These are phyloP conservation scores for Holotrichia oblita DNA, from an alignment of 1,140 invertebrate species.

Conservation along the genomic window DNA sequence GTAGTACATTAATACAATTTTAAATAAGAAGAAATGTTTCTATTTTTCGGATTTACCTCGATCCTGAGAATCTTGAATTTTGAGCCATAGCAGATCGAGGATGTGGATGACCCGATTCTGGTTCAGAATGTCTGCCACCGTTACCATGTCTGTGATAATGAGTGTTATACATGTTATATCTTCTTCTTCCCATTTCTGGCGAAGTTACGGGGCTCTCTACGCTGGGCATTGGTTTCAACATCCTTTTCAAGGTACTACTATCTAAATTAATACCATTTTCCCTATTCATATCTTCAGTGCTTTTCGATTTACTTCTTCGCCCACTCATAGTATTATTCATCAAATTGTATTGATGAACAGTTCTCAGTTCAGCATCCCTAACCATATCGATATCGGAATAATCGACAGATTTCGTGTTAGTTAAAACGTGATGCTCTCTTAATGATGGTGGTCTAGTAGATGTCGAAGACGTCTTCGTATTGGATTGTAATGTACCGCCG, in stretches of 20 bases:
- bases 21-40: too few species aligned
- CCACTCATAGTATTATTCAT: slow-evolving; percentile 70
- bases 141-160: slow-evolving; percentile 66
- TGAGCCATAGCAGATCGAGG: slow-evolving; percentile 58
- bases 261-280: slow-evolving; percentile 63
- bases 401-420: slow-evolving; percentile 74
- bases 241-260: slow-evolving; percentile 89
- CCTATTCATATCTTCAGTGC: slow-evolving; percentile 87
- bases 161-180: slow-evolving; percentile 70
- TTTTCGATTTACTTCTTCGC: slow-evolving; percentile 82
- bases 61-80: slow-evolving; percentile 59
- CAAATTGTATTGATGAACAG: slow-evolving; percentile 70
- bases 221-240: slow-evolving; percentile 92
- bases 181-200: slow-evolving; percentile 84
- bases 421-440: slow-evolving; percentile 69
- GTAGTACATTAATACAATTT: not conserved
- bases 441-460: slow-evolving; percentile 65
- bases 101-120: slow-evolving; percentile 61
- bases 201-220: slow-evolving; percentile 87
- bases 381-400: slow-evolving; percentile 79
- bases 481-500: slow-evolving; percentile 71
- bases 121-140: slow-evolving; percentile 65
- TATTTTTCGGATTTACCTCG: slow-evolving; percentile 52
- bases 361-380: slow-evolving; percentile 68
- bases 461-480: slow-evolving; percentile 67